Evolutionary conservation across 1,140 invertebrate species (phyloP).

Genomic region (Diplogasteroides magnus): DNA sequence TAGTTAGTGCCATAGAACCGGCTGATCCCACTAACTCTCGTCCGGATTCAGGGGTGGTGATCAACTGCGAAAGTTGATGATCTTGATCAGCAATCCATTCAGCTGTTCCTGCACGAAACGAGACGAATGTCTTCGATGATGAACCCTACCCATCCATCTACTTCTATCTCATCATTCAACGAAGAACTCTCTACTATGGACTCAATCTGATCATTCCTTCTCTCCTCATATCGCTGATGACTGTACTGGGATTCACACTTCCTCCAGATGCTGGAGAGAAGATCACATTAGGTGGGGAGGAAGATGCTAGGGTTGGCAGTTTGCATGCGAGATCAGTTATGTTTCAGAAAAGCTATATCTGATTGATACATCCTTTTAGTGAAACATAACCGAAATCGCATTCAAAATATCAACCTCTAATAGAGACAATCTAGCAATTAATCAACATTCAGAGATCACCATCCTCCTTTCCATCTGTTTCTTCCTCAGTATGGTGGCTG

Average conservation of each 20-base stretch:
- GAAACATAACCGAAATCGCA: too few species aligned
- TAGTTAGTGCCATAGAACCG: too few species aligned
- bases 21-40: too few species aligned
- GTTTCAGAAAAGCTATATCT: too few species aligned
- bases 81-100: not conserved
- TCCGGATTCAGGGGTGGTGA: too few species aligned
- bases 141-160: slow-evolving; percentile 70
- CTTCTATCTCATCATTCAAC: slow-evolving; percentile 90
- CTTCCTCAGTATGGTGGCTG: slow-evolving; percentile 58
- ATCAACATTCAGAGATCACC: slow-evolving; percentile 82
- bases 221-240: slow-evolving; percentile 96
- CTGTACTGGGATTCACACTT: slow-evolving; percentile 91
- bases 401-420: too few species aligned
- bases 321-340: too few species aligned
- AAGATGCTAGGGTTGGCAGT: too few species aligned
- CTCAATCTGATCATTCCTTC: slow-evolving; percentile 98
- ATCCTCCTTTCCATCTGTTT: slow-evolving; percentile 60
- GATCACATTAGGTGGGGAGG: slow-evolving; percentile 74
- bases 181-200: slow-evolving; percentile 96
- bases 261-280: slow-evolving; percentile 98
- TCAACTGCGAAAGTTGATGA: too few species aligned
- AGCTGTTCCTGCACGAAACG: slow-evolving; percentile 30
- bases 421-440: too few species aligned
- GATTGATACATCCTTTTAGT: too few species aligned
- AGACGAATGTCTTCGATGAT: slow-evolving; percentile 30